Evolutionary conservation across 2,888 invertebrate genomes (phyloP).

Genomic region (Nymphalis urticae): DNA sequence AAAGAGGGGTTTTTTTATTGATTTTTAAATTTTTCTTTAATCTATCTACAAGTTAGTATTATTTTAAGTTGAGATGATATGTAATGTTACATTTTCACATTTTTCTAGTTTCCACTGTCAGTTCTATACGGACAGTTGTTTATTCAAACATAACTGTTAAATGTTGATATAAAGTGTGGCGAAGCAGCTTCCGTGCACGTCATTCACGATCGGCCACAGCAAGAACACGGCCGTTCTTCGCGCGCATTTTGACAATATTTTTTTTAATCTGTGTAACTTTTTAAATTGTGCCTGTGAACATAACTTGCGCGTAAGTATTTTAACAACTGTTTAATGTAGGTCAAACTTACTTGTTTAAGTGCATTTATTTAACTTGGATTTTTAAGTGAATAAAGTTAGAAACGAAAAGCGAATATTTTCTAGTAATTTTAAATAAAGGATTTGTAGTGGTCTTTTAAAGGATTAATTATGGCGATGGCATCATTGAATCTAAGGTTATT

Average conservation of each 20-base stretch:
- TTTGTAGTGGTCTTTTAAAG: not conserved
- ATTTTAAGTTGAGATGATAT: not conserved
- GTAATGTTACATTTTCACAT: constrained; percentile 7
- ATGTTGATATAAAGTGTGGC: constrained; percentile 72
- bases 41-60: too few species aligned
- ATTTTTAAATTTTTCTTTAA: not conserved
- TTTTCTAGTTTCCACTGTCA: constrained; percentile 36
- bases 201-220: constrained; percentile 67
- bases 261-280: constrained; percentile 57
- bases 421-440: constrained; percentile 3
- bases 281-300: constrained; percentile 39
- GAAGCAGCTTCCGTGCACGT: constrained; percentile 72
- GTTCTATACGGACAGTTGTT: constrained; percentile 55
- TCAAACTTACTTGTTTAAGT: constrained; percentile 30
- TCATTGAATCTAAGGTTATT: constrained; percentile 20
- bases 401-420: too few species aligned
- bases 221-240: constrained; percentile 61
- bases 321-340: constrained; percentile 38
- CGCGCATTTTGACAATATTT: constrained; percentile 51
- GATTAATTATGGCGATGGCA: constrained; percentile 27
- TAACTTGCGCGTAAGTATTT: constrained; percentile 60
- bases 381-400: not conserved
- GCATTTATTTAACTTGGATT: not conserved
- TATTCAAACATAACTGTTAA: constrained; percentile 75
- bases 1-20: too few species aligned